Evolutionary conservation across 1,140 invertebrate genomes (phyloP), one percentile per base, ranked within the genome.

Genomic region (Delia radicum): DNA sequence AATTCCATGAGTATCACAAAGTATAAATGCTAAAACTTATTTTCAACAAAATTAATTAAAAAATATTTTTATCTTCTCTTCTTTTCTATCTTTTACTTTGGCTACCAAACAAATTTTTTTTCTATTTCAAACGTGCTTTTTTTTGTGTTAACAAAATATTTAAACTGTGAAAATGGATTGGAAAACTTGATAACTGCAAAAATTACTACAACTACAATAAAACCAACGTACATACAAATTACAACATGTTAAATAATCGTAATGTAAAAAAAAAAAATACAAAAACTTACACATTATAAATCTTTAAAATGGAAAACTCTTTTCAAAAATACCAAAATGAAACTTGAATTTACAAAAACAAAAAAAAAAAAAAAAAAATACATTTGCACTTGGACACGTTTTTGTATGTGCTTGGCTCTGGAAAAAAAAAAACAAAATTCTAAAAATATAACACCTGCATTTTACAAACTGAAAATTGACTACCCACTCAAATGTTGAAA

Each of bases 301-400:
- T n/a, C n/a, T n/a, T n/a, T n/a, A n/a, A n/a, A n/a, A n/a, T n/a
- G n/a, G n/a, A n/a, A n/a, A n/a, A n/a, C n/a, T n/a, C n/a, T n/a
- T n/a, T n/a, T n/a, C n/a, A n/a, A n/a, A n/a, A n/a, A n/a, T n/a
- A n/a, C n/a, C n/a, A n/a, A n/a, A n/a, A n/a, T n/a, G n/a, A n/a
- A n/a, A n/a, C n/a, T n/a, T n/a, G n/a, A n/a, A n/a, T 24, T 29
- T 42, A 33, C 29, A 74, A 74, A 12, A 74, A 63, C 61, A 63
- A 71, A 31, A 18, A 1, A n/a, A n/a, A n/a, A 28, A 29, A 15
- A 28, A 62, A 26, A 71, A 76, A 77, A 24, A 27, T 76, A 61
- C 31, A 74, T 37, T 74, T 74, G 74, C 80, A 81, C 82, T 84
- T 84, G 82, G 79, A 80, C 82, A 84, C 82, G 81, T 83, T 80